Conservation (phyloP, 2,113 vertebrate genomes). For the Aptenodytes patagonicus region DNA sequence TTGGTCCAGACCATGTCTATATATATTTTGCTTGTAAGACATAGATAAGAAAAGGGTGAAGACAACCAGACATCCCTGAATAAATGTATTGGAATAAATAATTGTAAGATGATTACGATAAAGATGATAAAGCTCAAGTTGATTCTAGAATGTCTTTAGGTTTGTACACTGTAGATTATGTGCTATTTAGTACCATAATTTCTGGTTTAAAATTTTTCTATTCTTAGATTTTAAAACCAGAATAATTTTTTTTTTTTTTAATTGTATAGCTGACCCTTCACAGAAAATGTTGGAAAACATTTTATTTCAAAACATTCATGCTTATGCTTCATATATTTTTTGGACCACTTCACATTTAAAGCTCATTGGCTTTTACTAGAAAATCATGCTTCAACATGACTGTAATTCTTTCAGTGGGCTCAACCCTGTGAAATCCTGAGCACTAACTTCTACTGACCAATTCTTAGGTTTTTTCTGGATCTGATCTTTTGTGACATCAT, state of each 20-base stretch:
- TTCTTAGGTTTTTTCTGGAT: neutral
- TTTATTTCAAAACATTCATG: conserved; percentile 37
- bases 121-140: neutral
- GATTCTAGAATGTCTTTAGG: neutral
- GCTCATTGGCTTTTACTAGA: conserved; percentile 13
- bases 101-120: neutral
- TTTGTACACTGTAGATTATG: neutral
- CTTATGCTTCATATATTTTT: conserved; percentile 35
- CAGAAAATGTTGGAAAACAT: conserved; percentile 42
- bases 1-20: neutral
- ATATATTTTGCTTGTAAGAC: neutral
- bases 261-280: neutral
- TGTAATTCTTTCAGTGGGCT: neutral
- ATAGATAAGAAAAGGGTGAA: neutral
- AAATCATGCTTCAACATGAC: neutral
- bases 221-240: conserved; percentile 30
- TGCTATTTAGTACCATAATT: neutral
- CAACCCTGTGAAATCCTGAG: neutral
- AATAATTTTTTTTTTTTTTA: neutral
- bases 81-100: neutral
- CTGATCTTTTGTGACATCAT: neutral
- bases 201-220: conserved; percentile 1
- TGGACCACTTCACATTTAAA: neutral
- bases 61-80: neutral
- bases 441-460: neutral